Evolutionary conservation across 1,140 invertebrate species (phyloP), one percentile per base, ranked within the genome.

Genomic region (Protaetia brevitarsis): DNA sequence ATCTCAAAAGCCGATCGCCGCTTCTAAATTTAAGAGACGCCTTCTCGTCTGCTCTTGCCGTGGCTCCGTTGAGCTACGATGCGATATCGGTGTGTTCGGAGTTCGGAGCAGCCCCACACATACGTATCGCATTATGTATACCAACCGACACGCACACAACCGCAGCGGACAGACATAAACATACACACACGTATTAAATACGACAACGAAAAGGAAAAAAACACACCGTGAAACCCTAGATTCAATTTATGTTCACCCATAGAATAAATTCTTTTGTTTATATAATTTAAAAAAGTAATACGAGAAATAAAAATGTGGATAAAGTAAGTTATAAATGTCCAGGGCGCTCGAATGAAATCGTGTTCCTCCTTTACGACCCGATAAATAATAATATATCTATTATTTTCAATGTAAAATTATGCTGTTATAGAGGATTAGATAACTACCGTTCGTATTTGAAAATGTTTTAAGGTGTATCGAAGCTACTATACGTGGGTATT

Each of bases 1-100:
- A 68, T 68, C 67, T 65, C 64, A 65, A 65, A 51, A 65, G 64
- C 13, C 63, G 64, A 68, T 68, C 67, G 67, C 67, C 67, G 67
- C 58, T 64, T 65, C 36, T 65, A 63, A 68, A 68, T 68, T 68
- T 68, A 68, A 63, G 63, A 68, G 64, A 65, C 57, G 57, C 57
- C 57, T 59, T 59, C 57, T 59, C 29, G 57, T 59, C 57, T 59
- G 57, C 41, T 51, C 4, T 26, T 23, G 19, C 41, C 41, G 41
- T 23, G 21, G 41, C 19, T 51, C 16, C 11, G 41, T 19, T 51
- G 19, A 51, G 41, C 16, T 51, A 51, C 41, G 41, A 51, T 51
- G 19, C 19, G 41, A 23, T 51, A 23, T 51, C n/a, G n/a, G n/a
- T n/a, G n/a, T n/a, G n/a, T n/a, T n/a, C n/a, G n/a, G n/a, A n/a